Conservation (phyloP, 1,140 invertebrate species). For the Orius laevigatus region DNA sequence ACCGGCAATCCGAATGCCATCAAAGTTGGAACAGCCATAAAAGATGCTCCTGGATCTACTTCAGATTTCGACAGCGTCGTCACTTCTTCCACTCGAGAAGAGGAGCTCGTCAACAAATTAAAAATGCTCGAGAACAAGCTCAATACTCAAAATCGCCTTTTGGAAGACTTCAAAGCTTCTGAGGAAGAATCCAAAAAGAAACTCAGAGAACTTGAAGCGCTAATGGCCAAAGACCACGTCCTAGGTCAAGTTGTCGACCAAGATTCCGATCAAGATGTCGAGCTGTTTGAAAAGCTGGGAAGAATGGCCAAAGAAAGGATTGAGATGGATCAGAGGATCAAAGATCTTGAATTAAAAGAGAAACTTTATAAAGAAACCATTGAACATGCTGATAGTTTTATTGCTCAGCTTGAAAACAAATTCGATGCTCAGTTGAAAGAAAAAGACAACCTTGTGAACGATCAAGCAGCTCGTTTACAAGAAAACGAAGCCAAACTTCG, state of each 20-base stretch:
- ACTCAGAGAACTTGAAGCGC: slow-evolving; percentile 8
- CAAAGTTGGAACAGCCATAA: background rate
- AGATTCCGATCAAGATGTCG: slow-evolving; percentile 9
- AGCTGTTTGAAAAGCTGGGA: slow-evolving; percentile 12
- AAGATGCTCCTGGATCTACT: too few species aligned
- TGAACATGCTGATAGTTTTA: slow-evolving; percentile 53
- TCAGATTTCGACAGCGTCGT: background rate
- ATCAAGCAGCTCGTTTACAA: slow-evolving; percentile 13
- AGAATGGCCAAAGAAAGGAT: slow-evolving; percentile 18
- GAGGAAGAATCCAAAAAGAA: slow-evolving; percentile 13
- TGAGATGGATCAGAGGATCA: slow-evolving; percentile 22
- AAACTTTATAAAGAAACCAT: slow-evolving; percentile 52
- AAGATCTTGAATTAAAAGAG: slow-evolving; percentile 29
- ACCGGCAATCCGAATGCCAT: background rate
- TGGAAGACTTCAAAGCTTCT: slow-evolving; percentile 11
- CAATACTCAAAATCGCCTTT: slow-evolving; percentile 10
- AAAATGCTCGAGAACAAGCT: slow-evolving; percentile 30
- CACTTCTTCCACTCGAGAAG: slow-evolving; percentile 3
- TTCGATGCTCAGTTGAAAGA: slow-evolving; percentile 34
- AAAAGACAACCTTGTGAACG: slow-evolving; percentile 21
- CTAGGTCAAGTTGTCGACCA: background rate
- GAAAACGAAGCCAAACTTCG: slow-evolving; percentile 12
- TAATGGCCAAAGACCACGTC: background rate
- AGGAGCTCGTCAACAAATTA: slow-evolving; percentile 11
- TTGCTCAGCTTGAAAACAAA: slow-evolving; percentile 47